Evolutionary conservation across 2,888 invertebrate genomes (phyloP), one percentile per base, ranked within the genome.

Genomic region (Ornithoptera alexandrae): DNA sequence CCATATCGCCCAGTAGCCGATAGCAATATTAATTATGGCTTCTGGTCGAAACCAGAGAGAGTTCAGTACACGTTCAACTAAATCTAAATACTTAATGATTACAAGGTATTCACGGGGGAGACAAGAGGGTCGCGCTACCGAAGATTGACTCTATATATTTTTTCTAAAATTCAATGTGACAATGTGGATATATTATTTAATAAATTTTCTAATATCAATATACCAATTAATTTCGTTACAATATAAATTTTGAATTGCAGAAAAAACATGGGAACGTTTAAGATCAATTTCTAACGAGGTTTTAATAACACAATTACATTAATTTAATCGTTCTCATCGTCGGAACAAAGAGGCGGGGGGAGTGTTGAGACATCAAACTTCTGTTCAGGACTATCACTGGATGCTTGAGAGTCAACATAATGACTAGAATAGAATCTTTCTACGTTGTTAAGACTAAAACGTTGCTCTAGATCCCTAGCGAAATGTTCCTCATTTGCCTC

Each of bases 281-380:
- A 78, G 74, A 75, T 75, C 20, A 75, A 81, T 82, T 80, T 79
- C 78, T 76, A 77, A 80, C 76, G 76, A 76, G 78, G 72, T 67
- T 73, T 61, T 73, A 73, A 69, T 72, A 70, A 64, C 71, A 60
- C 5, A 7, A 24, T 62, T 39, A 53, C 10, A 60, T 53, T 24
- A 66, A 72, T 74, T 81, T 86, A 90, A 75, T 94, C 94, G 77
- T 95, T 95, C 81, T 96, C 96, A 79, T 96, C 95, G 77, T 96
- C 96, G 68, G 95, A 94, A 79, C 96, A 94, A 74, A 96, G 90
- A 67, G 96, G 96, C 67, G 96, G 96, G n/a, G 96, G 96, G 78
- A 96, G 94, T 39, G 94, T 95, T 53, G 95, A 94, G 24, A 96
- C 95, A 79, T 96, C 96, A 81, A 96, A 95, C 80, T 94, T 94